Base-by-base conservation (phyloP, 2,797 vertebrate genomes). In the Thaleichthys pacificus region DNA sequence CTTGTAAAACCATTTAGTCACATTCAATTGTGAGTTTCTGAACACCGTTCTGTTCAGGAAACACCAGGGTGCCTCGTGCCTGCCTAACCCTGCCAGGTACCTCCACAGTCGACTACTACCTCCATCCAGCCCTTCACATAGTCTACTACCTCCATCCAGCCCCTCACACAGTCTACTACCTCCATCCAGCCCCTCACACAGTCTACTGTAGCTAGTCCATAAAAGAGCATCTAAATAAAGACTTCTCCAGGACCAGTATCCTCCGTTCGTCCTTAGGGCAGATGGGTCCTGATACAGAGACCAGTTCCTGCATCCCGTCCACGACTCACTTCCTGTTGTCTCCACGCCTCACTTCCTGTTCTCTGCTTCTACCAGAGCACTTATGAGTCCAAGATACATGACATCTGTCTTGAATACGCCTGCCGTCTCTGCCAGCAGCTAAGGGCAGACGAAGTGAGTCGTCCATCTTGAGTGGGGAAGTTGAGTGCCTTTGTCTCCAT, bases 381-480 rank as follows among this genome's bases (percentile, higher is more conserved):
- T 84, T 82, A 82, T 66, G 72, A 70, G 62, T 84, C 73, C 77
- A 61, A 77, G 75, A 82, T 72, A 67, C 71, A 81, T 73, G 74
- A 17, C 72, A 82, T 81, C 79, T 79, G 82, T 79, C 77, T 84
- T 77, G 66, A 75, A 82, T 80, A 72, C 70, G 74, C 74, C 72
- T 76, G 76, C 79, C 68, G 82, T 73, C 75, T 79, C 75, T 35
- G 32, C 6, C 32, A 35, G 32, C 7, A 35, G 5, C 32, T 35
- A 8, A 35, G 32, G 32, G 32, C 32, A 81, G 74, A 54, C 22
- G 51, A 71, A 82, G 75, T 73, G 82, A 73, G 70, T 83, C 74
- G 74, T 84, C 77, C 73, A 69, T 84, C 80, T 82, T 69, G 65
- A 76, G 71, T 68, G 81, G 75, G 5, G 61, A 51, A 51, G 49